Base-by-base conservation (phyloP, 2,113 vertebrate species). In the Syngnathoides biaculeatus region DNA sequence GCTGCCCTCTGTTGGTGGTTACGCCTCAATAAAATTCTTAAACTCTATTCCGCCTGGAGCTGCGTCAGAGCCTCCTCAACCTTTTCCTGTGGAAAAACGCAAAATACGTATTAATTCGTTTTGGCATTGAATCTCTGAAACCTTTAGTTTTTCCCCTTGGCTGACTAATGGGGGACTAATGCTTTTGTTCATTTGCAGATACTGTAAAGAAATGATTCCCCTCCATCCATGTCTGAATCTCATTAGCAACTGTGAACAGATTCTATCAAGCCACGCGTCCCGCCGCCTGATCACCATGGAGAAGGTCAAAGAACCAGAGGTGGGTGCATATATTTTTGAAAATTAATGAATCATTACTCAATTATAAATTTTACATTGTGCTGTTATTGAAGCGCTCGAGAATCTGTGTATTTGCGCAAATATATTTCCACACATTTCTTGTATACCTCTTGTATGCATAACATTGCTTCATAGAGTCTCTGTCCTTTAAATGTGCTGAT, bases 171-270 rank as follows among this genome's bases (percentile, higher is more conserved):
- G n/a, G 57, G 20, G 20, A 42, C 42, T 48, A 38, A 26, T 62
- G 68, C 40, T 24, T 62, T 26, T 50, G 15, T 43, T 20, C 63
- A 27, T 64, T 80, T 86, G 60, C 91, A 98, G 96, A 84, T 98
- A 98, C 64, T 92, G 90, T 40, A 95, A 96, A 60, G 94, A 97
- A 84, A 94, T 94, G 89, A 73, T 98, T 56, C 95, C 96, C 52
- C 87, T 91, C 78, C 95, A 98, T 80, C 94, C 95, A 0, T 99
- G 97, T 90, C 93, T 98, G 80, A 91, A 80, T 73, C 92, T 96
- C 78, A 72, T 98, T 89, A 99, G 96, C 88, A 99, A 97, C 90
- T 97, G 95, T 52, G 95, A 99, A 85, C 95, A 99, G 91, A 93
- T 89, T 19, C 94, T 99, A 67, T 98, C 96, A 81, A 97, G 94